A percentile compares a stretch with the other conserved stretches of the same genome.
phyloP scores from a whole-genome alignment of 2,888 invertebrate species.

The Drosophila pegasa region DNA sequence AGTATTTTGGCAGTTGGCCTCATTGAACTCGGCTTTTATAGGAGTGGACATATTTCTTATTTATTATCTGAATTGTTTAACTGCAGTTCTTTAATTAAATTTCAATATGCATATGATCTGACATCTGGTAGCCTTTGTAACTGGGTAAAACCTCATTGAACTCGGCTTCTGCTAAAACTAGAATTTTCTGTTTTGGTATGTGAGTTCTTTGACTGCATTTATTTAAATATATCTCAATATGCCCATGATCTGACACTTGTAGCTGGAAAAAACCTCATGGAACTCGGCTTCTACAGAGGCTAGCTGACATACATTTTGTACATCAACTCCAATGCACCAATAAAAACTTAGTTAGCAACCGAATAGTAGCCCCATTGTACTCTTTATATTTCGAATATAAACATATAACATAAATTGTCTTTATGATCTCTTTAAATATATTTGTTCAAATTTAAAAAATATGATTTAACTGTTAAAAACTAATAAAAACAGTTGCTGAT shows the following conservation, averaged over 20 bases:
- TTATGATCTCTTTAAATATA: no score
- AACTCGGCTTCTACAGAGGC: neutral
- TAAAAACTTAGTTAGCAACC: no score
- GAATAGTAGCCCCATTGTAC: no score
- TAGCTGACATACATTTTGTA: neutral
- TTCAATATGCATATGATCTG: neutral
- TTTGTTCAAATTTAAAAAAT: neutral
- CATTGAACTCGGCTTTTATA: neutral
- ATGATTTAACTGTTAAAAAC: neutral
- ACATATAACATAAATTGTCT: no score
- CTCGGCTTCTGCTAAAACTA: neutral
- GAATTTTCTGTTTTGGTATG: neutral
- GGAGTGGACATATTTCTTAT: neutral
- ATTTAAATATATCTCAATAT: neutral
- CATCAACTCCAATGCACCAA: no score
- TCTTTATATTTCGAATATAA: no score
- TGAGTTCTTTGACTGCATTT: neutral
- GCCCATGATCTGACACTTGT: neutral
- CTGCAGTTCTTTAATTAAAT: neutral
- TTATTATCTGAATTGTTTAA: neutral
- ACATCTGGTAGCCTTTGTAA: neutral
- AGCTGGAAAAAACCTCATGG: neutral
- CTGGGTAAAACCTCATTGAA: neutral
- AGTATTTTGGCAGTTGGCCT: neutral
- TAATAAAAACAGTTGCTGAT: neutral